Evolutionary conservation across 2,113 vertebrate species (phyloP).

Genomic region (Hippocampus guttulatus): DNA sequence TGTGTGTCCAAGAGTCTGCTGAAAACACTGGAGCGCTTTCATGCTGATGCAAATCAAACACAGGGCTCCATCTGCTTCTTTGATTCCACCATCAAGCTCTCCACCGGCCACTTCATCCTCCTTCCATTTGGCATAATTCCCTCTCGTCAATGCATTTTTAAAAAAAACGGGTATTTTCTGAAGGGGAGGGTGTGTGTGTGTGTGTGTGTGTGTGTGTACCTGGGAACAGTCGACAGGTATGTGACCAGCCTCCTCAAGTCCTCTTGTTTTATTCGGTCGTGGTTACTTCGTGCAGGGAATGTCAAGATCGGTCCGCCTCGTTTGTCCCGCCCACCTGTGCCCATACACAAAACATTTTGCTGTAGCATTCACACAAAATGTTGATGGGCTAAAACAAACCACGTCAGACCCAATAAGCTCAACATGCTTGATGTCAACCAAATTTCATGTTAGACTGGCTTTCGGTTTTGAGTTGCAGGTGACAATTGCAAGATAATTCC

Average conservation of each 20-base stretch:
- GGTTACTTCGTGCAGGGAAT: conserved; percentile 95
- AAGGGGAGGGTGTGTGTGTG: not conserved
- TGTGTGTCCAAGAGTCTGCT: conserved; percentile 22
- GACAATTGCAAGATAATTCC: not conserved
- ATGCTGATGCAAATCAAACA: conserved; percentile 48
- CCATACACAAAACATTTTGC: conserved; percentile 19
- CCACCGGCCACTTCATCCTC: conserved; percentile 1
- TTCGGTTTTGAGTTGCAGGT: not conserved
- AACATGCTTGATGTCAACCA: not conserved
- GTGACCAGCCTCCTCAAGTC: conserved; percentile 95
- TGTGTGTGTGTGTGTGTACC: conserved; percentile 54
- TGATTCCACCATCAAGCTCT: conserved; percentile 38
- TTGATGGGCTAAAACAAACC: not conserved
- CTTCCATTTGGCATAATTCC: not conserved
- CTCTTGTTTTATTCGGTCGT: conserved; percentile 98
- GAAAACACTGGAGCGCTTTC: conserved; percentile 48
- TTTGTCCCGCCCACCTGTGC: conserved; percentile 92
- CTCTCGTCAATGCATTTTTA: not conserved
- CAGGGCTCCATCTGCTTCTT: conserved; percentile 38
- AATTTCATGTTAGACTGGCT: too few species aligned
- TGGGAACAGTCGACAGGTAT: conserved; percentile 96
- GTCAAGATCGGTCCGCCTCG: conserved; percentile 95
- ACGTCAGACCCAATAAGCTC: not conserved
- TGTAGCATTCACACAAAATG: not conserved
- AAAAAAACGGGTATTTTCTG: too few species aligned